These are phyloP conservation scores for Heliocidaris tuberculata DNA, from an alignment of 35 echinoderm and acorn worm species.

Conservation along the genomic window DNA sequence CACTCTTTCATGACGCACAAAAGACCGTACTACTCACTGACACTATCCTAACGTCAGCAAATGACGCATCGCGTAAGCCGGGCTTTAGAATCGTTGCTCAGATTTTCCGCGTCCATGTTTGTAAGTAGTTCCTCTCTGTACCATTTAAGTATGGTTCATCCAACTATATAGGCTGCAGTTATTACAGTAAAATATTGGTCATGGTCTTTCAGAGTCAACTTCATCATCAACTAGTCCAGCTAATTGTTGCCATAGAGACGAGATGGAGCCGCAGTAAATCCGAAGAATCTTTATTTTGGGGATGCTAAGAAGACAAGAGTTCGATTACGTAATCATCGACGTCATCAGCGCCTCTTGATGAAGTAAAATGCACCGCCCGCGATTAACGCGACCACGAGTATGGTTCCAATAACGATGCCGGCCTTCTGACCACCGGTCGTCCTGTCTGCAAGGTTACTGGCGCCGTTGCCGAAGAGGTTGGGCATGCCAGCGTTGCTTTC, in stretches of 20 bases:
- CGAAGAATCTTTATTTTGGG: not conserved
- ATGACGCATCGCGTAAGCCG: too few relatives aligned
- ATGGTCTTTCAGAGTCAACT: not conserved
- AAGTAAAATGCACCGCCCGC: not conserved
- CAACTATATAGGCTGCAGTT: too few relatives aligned
- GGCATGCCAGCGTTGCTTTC: constrained; percentile 19
- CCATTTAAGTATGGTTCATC: too few relatives aligned
- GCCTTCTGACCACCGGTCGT: not conserved
- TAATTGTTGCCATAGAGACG: not conserved
- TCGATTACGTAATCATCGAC: not conserved
- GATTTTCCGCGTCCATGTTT: too few relatives aligned
- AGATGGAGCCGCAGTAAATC: not conserved
- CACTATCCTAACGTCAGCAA: too few relatives aligned
- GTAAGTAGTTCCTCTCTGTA: too few relatives aligned
- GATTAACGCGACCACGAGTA: not conserved
- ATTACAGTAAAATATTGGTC: too few relatives aligned
- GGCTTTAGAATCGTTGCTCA: too few relatives aligned
- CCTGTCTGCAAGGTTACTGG: not conserved
- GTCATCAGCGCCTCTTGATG: constrained; percentile 24
- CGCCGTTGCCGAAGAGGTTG: constrained; percentile 15
- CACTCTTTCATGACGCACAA: too few relatives aligned
- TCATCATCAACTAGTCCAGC: not conserved
- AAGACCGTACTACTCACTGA: too few relatives aligned
- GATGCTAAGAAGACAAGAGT: not conserved
- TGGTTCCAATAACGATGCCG: constrained; percentile 9